Percentiles rank a stretch among this genome's conserved stretches.
Evolutionary conservation across 2,888 invertebrate genomes (phyloP).

Genomic region (Himalopsyche japonica): DNA sequence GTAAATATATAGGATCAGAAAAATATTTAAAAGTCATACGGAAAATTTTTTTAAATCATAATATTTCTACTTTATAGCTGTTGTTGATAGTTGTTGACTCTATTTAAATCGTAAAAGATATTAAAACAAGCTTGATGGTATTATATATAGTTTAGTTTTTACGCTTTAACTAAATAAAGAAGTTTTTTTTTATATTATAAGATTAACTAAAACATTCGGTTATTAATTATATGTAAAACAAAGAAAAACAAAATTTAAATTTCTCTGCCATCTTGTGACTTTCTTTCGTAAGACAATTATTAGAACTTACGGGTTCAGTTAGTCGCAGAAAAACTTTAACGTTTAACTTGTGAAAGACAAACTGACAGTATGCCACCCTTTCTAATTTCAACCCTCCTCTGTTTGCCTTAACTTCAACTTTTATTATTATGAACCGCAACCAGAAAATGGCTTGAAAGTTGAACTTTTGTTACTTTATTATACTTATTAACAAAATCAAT

Average conservation of each 20-base stretch:
- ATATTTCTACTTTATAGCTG: too few relatives aligned
- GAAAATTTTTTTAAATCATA: too few relatives aligned
- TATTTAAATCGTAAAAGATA: too few relatives aligned
- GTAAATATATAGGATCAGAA: too few relatives aligned
- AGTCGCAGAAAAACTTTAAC: slow-evolving; percentile 18
- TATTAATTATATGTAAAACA: background rate
- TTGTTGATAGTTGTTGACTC: too few relatives aligned
- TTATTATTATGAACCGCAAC: background rate
- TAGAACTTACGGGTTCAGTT: slow-evolving; percentile 2
- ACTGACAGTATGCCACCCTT: slow-evolving; percentile 15
- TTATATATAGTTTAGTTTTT: too few relatives aligned
- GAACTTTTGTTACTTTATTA: background rate
- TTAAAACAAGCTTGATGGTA: too few relatives aligned
- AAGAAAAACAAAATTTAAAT: background rate
- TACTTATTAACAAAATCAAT: background rate
- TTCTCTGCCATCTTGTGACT: background rate
- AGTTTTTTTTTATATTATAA: too few relatives aligned
- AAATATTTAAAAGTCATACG: too few relatives aligned
- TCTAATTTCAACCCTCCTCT: slow-evolving; percentile 26
- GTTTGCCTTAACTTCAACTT: background rate
- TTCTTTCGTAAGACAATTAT: background rate
- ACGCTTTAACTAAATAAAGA: too few relatives aligned
- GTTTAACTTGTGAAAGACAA: slow-evolving; percentile 23
- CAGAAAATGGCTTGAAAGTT: background rate
- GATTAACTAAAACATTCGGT: too few relatives aligned